These are phyloP conservation scores for Epirrhoe tristata DNA, from an alignment of 2,888 invertebrate species.

Conservation along the genomic window DNA sequence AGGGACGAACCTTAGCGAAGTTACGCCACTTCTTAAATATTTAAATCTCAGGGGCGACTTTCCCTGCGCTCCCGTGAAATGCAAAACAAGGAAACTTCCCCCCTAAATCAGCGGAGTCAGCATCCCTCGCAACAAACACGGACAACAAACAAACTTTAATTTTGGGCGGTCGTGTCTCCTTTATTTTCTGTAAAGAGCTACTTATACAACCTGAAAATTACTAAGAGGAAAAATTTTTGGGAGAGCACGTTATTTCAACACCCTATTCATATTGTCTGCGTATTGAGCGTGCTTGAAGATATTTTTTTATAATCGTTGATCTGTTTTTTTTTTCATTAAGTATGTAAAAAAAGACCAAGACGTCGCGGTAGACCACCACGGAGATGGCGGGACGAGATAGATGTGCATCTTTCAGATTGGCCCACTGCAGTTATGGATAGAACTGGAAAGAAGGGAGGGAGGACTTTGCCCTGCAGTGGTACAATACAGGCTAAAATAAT, in stretches of 20 bases:
- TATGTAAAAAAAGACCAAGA: no score
- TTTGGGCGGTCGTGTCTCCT: slow-evolving; percentile 58
- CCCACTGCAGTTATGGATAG: no score
- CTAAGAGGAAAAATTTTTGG: slow-evolving; percentile 42
- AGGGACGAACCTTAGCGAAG: slow-evolving; percentile 71
- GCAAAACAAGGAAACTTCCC: slow-evolving; percentile 80
- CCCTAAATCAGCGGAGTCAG: slow-evolving; percentile 76
- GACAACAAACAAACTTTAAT: slow-evolving; percentile 77
- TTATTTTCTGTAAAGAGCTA: slow-evolving; percentile 53
- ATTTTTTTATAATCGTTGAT: not conserved
- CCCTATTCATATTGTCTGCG: not conserved
- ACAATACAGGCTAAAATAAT: no score
- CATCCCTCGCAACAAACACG: slow-evolving; percentile 64
- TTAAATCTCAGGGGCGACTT: slow-evolving; percentile 78
- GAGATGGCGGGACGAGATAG: no score
- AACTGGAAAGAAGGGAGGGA: no score
- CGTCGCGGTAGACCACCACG: no score
- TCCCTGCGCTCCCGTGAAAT: slow-evolving; percentile 74
- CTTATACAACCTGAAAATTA: slow-evolving; percentile 46
- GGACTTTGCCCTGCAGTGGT: no score
- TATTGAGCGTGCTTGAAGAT: not conserved
- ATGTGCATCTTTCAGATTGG: no score
- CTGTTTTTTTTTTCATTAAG: no score
- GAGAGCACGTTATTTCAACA: slow-evolving; percentile 24
- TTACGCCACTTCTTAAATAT: slow-evolving; percentile 78